These are phyloP conservation scores for Protomyctophum bolini DNA, from an alignment of 2,113 vertebrate species.

Conservation along the genomic window DNA sequence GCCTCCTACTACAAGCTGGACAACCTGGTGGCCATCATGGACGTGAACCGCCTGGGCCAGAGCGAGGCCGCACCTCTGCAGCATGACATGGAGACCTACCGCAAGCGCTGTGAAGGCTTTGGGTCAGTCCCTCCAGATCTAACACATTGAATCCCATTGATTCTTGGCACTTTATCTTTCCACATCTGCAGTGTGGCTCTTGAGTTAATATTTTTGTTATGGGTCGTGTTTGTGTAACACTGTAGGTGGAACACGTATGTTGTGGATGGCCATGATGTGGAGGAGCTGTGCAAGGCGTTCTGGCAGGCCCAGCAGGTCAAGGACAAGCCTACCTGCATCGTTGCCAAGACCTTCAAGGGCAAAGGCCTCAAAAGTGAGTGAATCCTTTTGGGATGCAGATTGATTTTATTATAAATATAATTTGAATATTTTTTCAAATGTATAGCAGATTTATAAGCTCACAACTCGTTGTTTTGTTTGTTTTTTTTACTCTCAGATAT, in stretches of 20 bases:
- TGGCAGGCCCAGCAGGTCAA: slow-evolving; percentile 83
- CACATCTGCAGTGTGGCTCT: background rate
- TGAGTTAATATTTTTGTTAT: slow-evolving; percentile 16
- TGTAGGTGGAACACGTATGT: slow-evolving; percentile 87
- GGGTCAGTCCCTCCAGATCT: slow-evolving; percentile 73
- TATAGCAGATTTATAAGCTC: no score
- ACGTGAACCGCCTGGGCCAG: slow-evolving; percentile 85
- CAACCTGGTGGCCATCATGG: slow-evolving; percentile 87
- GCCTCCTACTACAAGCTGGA: slow-evolving; percentile 85
- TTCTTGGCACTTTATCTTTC: background rate
- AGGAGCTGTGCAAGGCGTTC: slow-evolving; percentile 83
- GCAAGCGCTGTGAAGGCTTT: slow-evolving; percentile 87
- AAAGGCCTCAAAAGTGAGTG: slow-evolving; percentile 83
- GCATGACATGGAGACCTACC: slow-evolving; percentile 77
- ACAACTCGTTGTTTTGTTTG: no score
- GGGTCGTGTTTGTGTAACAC: background rate
- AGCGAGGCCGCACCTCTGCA: slow-evolving; percentile 80
- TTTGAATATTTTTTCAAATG: no score
- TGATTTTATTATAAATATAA: background rate
- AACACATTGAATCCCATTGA: no score
- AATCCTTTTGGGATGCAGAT: background rate
- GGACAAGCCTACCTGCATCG: slow-evolving; percentile 84
- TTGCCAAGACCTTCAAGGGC: slow-evolving; percentile 89
- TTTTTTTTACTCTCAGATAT: slow-evolving; percentile 67
- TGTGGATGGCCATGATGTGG: slow-evolving; percentile 86